Evolutionary conservation across 2,888 invertebrate species (phyloP), one percentile per base, ranked within the genome.

Genomic region (Chloromyia formosa): DNA sequence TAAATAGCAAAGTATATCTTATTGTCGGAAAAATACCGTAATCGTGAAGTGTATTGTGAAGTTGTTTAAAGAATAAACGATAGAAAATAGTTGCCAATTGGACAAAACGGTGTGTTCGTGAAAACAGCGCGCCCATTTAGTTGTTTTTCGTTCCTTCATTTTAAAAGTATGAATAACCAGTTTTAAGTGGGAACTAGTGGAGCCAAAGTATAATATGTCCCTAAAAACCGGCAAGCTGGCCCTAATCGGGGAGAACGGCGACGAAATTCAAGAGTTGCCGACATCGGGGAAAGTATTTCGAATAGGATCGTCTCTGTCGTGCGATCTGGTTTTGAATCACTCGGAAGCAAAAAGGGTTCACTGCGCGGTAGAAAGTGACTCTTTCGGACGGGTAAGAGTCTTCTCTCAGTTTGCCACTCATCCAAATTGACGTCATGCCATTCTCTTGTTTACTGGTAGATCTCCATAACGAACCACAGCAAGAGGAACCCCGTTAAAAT

Each of bases 301-400:
- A 23, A 78, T 84, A 40, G 84, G 84, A 14, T 83, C 83, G 66
- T 83, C 80, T 75, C 75, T 81, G 75, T 80, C 77, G 75, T 82
- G 82, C 75, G 84, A 84, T 79, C 78, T 82, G 74, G 77, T 82
- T 18, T 74, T 84, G 35, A 77, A 81, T 1, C 81, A 82, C 73
- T 60, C 77, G 14, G 76, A 81, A 76, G 82, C 78, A 56, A 80
- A 80, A 75, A 80, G 81, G 3, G 53, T 83, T 42, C 82, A 84
- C 71, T 85, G 85, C 75, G 81, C 82, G 71, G 84, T 85, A 74
- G 78, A 80, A 75, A 82, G 82, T 73, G 84, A 85, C 77, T 81
- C 83, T 14, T 84, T 83, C 77, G 84, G 84, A 73, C 81, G 84
- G 81, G 84, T 85, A 79, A 82, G 82, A 2, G 16, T 2, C 49